These are phyloP conservation scores for Botia kubotai DNA, from an alignment of 2,797 vertebrate species.

Conservation along the genomic window DNA sequence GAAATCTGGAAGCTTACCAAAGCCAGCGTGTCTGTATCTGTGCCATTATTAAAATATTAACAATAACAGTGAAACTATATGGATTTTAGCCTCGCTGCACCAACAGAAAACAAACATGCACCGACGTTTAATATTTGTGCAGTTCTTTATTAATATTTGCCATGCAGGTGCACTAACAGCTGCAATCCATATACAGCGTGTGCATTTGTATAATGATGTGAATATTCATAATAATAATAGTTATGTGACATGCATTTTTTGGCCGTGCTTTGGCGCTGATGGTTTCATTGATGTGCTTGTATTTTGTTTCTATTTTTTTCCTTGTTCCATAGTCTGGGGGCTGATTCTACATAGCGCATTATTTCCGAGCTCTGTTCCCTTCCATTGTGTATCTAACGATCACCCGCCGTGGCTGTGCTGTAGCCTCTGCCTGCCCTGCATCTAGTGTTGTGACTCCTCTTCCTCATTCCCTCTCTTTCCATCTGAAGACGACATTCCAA, in stretches of 20 bases:
- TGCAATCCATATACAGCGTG: conserved; percentile 65
- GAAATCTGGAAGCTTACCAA: neutral
- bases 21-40: neutral
- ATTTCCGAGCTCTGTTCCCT: conserved; percentile 93
- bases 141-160: neutral
- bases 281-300: conserved; percentile 89
- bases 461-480: conserved; percentile 96
- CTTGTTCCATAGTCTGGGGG: conserved; percentile 89
- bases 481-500: conserved; percentile 92
- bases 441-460: conserved; percentile 94
- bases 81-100: neutral
- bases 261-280: conserved; percentile 81
- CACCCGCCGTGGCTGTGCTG: conserved; percentile 92
- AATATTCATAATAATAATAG: conserved; percentile 61
- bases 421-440: conserved; percentile 94
- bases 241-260: conserved; percentile 71
- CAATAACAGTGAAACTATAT: too few relatives aligned
- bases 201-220: conserved; percentile 69
- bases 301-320: conserved; percentile 86
- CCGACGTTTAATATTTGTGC: neutral
- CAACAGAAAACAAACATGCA: neutral
- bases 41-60: too few relatives aligned
- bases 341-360: conserved; percentile 94
- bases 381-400: conserved; percentile 98
- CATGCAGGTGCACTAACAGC: neutral